Conservation (phyloP, 2,113 vertebrate species). For the Gnathonemus longibarbis region DNA sequence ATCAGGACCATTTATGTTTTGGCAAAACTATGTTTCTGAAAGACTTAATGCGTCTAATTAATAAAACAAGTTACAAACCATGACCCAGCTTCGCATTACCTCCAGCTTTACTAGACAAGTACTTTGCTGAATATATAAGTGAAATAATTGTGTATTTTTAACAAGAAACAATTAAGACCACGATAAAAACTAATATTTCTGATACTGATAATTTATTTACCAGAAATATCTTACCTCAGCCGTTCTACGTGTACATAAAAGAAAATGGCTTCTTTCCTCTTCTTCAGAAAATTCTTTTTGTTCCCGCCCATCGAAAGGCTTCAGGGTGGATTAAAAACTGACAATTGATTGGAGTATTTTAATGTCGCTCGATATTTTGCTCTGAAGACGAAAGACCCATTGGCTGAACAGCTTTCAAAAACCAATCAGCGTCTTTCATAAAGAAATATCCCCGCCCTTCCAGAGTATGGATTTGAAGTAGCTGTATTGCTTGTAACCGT, state of each 20-base stretch:
- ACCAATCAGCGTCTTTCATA: background rate
- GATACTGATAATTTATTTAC: background rate
- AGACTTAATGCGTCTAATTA: background rate
- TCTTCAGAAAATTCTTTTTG: background rate
- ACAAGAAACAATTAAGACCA: background rate
- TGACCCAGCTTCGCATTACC: background rate
- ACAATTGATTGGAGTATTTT: background rate
- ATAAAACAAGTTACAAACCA: background rate
- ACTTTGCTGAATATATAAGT: background rate
- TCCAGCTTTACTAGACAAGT: background rate
- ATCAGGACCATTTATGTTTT: background rate
- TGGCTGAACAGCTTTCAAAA: background rate
- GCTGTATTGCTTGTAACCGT: background rate
- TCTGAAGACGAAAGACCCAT: background rate
- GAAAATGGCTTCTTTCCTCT: constrained; percentile 3
- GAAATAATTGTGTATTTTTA: background rate
- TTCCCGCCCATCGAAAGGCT: constrained; percentile 6
- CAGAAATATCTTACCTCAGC: background rate
- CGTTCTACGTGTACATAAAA: background rate
- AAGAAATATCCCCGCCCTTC: background rate
- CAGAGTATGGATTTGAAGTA: background rate
- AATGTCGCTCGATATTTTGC: background rate
- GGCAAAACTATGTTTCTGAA: background rate
- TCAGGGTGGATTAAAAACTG: background rate
- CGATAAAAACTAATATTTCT: background rate